Evolutionary conservation across 2,797 vertebrate genomes (phyloP).

Genomic region (Graptemys geographica): DNA sequence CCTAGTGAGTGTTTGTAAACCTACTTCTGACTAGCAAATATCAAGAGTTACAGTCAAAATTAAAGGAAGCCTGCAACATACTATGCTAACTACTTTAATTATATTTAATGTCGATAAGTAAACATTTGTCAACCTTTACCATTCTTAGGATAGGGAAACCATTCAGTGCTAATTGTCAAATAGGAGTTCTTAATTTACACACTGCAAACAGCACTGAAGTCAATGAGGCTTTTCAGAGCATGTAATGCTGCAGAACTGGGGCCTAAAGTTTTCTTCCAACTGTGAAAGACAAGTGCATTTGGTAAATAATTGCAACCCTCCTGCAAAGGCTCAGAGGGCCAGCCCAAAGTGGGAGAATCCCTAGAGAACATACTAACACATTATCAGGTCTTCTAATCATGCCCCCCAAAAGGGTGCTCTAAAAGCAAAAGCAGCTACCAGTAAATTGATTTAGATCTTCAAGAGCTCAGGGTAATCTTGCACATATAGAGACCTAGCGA

Average conservation of each 20-base stretch:
- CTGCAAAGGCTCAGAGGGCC: neutral
- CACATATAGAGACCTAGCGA: neutral
- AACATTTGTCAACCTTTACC: neutral
- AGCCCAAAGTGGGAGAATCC: accelerated
- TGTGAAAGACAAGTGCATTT: neutral
- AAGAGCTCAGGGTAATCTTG: neutral
- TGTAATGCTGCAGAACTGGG: neutral
- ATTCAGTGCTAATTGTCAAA: neutral
- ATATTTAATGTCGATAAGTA: neutral
- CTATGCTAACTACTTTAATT: constrained; percentile 10
- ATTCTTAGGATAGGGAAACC: neutral
- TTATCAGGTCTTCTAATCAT: neutral
- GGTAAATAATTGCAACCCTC: accelerated
- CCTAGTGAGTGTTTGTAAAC: neutral
- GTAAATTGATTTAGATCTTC: neutral
- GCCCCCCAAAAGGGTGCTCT: accelerated
- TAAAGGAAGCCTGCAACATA: neutral
- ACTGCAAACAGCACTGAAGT: neutral
- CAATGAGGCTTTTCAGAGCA: neutral
- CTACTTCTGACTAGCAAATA: neutral
- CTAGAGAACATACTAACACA: neutral
- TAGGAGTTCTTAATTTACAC: no score
- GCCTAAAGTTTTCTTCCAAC: accelerated
- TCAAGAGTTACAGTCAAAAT: neutral
- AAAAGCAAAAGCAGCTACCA: neutral